phyloP scores from a whole-genome alignment of 2,113 vertebrate species.

The Entelurus aequoreus region DNA sequence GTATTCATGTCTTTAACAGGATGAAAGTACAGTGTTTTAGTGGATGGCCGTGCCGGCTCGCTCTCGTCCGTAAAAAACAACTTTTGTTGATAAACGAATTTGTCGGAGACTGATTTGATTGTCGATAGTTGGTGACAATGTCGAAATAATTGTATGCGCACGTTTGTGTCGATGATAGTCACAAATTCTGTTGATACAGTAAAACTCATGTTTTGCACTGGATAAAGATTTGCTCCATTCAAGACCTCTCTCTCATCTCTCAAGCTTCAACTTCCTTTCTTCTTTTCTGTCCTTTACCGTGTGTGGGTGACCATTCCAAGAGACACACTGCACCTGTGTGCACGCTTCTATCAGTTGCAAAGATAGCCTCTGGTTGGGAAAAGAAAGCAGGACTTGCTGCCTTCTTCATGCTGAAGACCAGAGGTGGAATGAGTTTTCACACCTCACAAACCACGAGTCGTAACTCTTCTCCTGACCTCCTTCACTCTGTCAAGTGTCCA shows the following conservation, averaged over 20 bases:
- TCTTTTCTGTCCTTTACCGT: neutral
- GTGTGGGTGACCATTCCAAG: constrained; percentile 31
- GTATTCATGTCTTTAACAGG: no score
- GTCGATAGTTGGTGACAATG: no score
- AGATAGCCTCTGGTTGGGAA: constrained; percentile 15
- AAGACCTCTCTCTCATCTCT: constrained; percentile 4
- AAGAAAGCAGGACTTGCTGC: constrained; percentile 10
- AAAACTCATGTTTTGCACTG: neutral
- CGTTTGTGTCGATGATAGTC: no score
- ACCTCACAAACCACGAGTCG: constrained; percentile 42
- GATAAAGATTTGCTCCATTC: constrained; percentile 2
- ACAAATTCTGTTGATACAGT: no score
- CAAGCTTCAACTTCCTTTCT: neutral
- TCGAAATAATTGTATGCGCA: no score
- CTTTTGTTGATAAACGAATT: no score
- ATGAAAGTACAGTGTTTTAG: no score
- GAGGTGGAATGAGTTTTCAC: constrained; percentile 63
- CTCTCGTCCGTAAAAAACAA: no score
- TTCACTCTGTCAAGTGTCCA: constrained; percentile 30
- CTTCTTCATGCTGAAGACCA: constrained; percentile 31
- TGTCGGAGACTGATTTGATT: no score
- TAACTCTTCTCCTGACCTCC: constrained; percentile 45
- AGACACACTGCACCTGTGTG: constrained; percentile 11
- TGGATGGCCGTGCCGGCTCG: no score
- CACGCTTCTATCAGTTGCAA: constrained; percentile 6